Evolutionary conservation across 2,113 vertebrate species (phyloP).

Genomic region (Lepus europaeus): DNA sequence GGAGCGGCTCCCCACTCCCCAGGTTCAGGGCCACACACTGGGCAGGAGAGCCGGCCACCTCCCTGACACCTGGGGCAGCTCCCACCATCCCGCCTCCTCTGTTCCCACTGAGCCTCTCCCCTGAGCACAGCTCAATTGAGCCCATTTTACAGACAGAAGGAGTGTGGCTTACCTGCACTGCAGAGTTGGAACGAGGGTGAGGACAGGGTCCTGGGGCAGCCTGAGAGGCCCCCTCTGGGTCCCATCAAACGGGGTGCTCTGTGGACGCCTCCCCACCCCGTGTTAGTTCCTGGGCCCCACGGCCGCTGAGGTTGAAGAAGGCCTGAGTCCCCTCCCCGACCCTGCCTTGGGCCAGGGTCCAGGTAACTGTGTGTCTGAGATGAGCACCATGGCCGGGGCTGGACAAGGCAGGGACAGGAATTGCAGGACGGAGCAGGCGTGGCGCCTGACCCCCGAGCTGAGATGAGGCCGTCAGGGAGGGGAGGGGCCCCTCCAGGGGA

Average conservation of each 20-base stretch:
- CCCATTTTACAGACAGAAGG: neutral
- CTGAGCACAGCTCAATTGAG: neutral
- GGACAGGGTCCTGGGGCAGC: neutral
- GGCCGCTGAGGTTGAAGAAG: neutral
- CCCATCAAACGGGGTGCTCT: neutral
- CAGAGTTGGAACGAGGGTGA: neutral
- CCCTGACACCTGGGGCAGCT: neutral
- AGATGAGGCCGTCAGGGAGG: neutral
- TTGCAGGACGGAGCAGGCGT: neutral
- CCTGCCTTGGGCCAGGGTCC: neutral
- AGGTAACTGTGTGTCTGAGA: neutral
- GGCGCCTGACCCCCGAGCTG: neutral
- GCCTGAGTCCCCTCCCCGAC: accelerated
- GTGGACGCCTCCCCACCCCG: neutral
- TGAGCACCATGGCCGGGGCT: neutral
- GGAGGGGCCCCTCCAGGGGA: neutral
- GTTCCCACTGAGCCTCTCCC: neutral
- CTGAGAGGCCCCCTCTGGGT: neutral
- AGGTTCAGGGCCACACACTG: neutral
- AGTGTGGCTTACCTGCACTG: neutral
- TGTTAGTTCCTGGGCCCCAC: neutral
- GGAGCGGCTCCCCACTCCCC: neutral
- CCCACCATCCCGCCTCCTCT: neutral
- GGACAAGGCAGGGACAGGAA: neutral
- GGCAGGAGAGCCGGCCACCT: neutral